These are phyloP conservation scores for Drosophila repletoides DNA, from an alignment of 1,140 invertebrate genomes.

Conservation along the genomic window DNA sequence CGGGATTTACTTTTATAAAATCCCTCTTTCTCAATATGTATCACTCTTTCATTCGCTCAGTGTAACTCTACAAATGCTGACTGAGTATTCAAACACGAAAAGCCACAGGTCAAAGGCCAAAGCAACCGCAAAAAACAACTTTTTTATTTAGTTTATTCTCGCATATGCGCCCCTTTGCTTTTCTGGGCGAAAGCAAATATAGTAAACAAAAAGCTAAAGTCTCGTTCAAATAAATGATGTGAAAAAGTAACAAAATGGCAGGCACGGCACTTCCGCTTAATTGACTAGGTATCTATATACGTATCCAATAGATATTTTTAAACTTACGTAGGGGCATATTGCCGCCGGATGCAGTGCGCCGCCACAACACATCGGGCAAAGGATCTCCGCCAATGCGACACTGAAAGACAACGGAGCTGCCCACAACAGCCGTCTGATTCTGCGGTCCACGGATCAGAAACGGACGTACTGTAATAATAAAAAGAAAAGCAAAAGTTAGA, in stretches of 20 bases:
- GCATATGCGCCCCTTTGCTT: slow-evolving; percentile 2
- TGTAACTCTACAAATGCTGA: slow-evolving; percentile 43
- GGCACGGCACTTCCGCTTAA: slow-evolving; percentile 62
- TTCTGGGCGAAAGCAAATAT: slow-evolving; percentile 13
- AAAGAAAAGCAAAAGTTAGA: neutral
- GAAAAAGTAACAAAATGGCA: slow-evolving; percentile 47
- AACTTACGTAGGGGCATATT: slow-evolving; percentile 87
- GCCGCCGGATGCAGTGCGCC: slow-evolving; percentile 86
- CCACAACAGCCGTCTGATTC: slow-evolving; percentile 88
- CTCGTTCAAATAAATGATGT: slow-evolving; percentile 72
- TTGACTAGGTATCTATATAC: slow-evolving; percentile 42
- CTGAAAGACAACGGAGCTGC: slow-evolving; percentile 90
- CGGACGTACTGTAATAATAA: slow-evolving; percentile 87
- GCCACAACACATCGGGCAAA: slow-evolving; percentile 89
- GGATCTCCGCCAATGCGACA: slow-evolving; percentile 91
- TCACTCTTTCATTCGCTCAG: slow-evolving; percentile 29
- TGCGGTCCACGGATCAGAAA: slow-evolving; percentile 90
- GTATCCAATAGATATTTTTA: neutral
- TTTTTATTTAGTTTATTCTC: slow-evolving; percentile 37
- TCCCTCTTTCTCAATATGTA: neutral
- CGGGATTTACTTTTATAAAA: no score
- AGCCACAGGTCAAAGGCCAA: slow-evolving; percentile 63
- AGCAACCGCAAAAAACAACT: slow-evolving; percentile 70
- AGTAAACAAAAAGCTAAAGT: slow-evolving; percentile 68
- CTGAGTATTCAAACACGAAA: slow-evolving; percentile 59